A percentile compares a stretch with the other conserved stretches of the same genome.
phyloP scores from a whole-genome alignment of 2,113 vertebrate species.

The Pogona vitticeps region DNA sequence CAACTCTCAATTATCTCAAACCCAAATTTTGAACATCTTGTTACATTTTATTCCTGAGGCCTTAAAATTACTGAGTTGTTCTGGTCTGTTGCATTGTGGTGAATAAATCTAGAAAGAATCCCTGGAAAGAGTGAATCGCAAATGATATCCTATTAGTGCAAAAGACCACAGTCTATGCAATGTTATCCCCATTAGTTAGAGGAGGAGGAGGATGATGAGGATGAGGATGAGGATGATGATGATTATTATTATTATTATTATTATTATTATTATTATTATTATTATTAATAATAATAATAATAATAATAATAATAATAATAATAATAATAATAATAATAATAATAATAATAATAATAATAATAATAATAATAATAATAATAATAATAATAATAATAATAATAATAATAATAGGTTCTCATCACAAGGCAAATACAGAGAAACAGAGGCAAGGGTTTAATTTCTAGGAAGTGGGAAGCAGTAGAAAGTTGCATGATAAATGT shows the following conservation, averaged over 20 bases:
- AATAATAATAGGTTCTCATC: constrained; percentile 10
- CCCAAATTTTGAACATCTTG: constrained; percentile 69
- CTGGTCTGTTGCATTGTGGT: constrained; percentile 71
- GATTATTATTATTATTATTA: no score
- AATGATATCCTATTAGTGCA: constrained; percentile 28
- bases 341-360: no score
- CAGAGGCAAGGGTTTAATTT: constrained; percentile 34
- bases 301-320: no score
- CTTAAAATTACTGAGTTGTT: constrained; percentile 72
- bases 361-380: no score
- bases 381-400: not conserved
- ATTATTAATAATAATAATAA: no score
- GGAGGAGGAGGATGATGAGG: no score
- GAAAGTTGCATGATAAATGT: not conserved
- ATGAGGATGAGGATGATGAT: no score
- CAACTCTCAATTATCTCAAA: constrained; percentile 67
- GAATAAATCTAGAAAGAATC: constrained; percentile 72
- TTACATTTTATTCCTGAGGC: constrained; percentile 67
- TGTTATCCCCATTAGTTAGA: constrained; percentile 6
- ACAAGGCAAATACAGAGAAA: constrained; percentile 6
- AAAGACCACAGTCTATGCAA: constrained; percentile 51
- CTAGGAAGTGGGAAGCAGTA: constrained; percentile 52
- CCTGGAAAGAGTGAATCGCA: constrained; percentile 70
- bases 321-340: no score
- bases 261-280: no score